Conservation (phyloP, 2,888 invertebrate species). For the Adelphocoris suturalis region DNA sequence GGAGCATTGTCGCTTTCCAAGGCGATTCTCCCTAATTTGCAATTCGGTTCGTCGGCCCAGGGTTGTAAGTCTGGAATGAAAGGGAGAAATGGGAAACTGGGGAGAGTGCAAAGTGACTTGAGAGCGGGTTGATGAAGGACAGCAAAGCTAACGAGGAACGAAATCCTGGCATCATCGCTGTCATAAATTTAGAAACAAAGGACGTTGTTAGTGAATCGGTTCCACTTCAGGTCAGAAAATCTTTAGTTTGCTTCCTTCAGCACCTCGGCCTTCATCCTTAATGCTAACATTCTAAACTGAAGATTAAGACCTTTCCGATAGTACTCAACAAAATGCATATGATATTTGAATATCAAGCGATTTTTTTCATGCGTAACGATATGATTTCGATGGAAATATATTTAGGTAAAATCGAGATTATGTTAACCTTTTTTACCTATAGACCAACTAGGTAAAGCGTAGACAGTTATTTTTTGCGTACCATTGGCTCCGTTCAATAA, state of each 20-base stretch:
- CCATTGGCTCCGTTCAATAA: too few species aligned
- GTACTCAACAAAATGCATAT: too few species aligned
- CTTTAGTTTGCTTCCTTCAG: neutral
- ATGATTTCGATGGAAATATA: too few species aligned
- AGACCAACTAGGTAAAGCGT: too few species aligned
- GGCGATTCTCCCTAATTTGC: slow-evolving; percentile 65
- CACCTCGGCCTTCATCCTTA: too few species aligned
- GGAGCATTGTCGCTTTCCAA: slow-evolving; percentile 67
- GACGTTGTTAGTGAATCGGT: slow-evolving; percentile 55
- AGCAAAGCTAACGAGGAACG: slow-evolving; percentile 46
- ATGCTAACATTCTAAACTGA: too few species aligned
- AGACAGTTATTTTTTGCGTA: too few species aligned
- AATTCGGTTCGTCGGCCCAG: slow-evolving; percentile 44
- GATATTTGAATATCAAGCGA: too few species aligned
- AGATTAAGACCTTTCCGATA: too few species aligned
- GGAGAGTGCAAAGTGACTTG: slow-evolving; percentile 52
- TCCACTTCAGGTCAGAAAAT: slow-evolving; percentile 25
- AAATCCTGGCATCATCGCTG: slow-evolving; percentile 46
- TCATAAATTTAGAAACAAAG: slow-evolving; percentile 55
- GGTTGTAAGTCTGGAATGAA: slow-evolving; percentile 58
- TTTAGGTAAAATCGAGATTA: too few species aligned
- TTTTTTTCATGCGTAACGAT: too few species aligned
- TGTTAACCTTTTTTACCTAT: too few species aligned
- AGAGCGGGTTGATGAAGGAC: slow-evolving; percentile 54
- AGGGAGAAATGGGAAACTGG: slow-evolving; percentile 43